A percentile compares a stretch with the other conserved stretches of the same genome.
phyloP scores from a whole-genome alignment of 1,140 invertebrate genomes.

The Latrodectus geometricus region DNA sequence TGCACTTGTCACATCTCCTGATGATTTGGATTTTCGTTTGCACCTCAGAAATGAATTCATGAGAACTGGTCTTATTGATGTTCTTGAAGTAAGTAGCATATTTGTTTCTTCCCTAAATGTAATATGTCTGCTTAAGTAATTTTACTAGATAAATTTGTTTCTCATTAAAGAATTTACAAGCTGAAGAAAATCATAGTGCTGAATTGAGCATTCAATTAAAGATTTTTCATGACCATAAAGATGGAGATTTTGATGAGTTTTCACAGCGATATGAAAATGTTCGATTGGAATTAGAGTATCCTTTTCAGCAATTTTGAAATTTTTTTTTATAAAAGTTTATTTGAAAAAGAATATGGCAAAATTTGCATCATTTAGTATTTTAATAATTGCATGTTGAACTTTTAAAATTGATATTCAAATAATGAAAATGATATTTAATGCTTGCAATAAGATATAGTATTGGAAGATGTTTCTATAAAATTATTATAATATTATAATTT shows the following conservation, averaged over 20 bases:
- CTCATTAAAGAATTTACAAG: conserved; percentile 67
- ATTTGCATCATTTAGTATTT: too few relatives aligned
- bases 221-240: conserved; percentile 87
- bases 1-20: conserved; percentile 88
- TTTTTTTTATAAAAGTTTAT: not conserved
- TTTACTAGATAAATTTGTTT: conserved; percentile 54
- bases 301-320: conserved; percentile 64
- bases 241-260: conserved; percentile 95
- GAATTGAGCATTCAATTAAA: conserved; percentile 81
- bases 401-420: too few relatives aligned
- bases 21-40: conserved; percentile 92
- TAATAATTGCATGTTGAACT: too few relatives aligned
- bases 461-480: too few relatives aligned
- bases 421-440: too few relatives aligned
- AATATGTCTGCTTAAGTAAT: not conserved
- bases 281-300: conserved; percentile 86
- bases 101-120: not conserved
- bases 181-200: conserved; percentile 44
- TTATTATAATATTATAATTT: too few relatives aligned
- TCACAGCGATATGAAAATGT: conserved; percentile 92
- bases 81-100: conserved; percentile 76
- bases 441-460: too few relatives aligned
- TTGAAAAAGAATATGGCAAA: not conserved
- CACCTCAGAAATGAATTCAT: conserved; percentile 96
- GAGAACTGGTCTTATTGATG: conserved; percentile 87